Base-by-base conservation (phyloP, 2,113 vertebrate genomes). In the Nibea coibor region DNA sequence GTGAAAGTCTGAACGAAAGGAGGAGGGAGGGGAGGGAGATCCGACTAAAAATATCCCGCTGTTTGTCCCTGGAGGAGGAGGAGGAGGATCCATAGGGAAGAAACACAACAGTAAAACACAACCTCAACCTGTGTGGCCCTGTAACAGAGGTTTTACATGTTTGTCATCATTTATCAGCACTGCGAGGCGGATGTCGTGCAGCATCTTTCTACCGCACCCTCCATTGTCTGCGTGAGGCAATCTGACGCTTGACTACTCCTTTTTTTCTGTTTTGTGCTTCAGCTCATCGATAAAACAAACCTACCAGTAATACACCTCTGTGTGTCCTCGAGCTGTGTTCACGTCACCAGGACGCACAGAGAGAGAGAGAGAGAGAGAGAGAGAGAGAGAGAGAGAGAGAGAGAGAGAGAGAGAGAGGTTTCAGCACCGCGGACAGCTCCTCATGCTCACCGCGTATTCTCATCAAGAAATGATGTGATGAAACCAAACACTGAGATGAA, bases 21-120 rank as follows among this genome's bases (percentile, higher is more conserved):
- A 20, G 63, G 28, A 28, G 26, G 66, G 82, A 31, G n/a, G 58
- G 66, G 17, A 26, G 58, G 69, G 15, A 24, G 62, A 22, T 83
- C 14, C 7, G 71, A n/a, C 93, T 94, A 95, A 93, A 91, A 94
- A 95, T 95, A 95, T 74, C 88, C 59, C 72, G 19, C 64, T 42
- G 70, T 54, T 68, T 26, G 58, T 63, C 69, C 54, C 56, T 15
- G 50, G 11, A 63, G 43, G 19, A 74, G n/a, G 26, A 77, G 54
- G 69, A 35, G 10, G 17, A 58, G 51, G 51, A 48, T 67, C 45
- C 28, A 45, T 1, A 1, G 35, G 8, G 20, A 42, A 71, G 54
- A 76, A 51, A 35, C 43, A 78, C 24, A 64, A 51, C 43, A 79
- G 20, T 26, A n/a, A 54, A 24, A 65, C 7, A 15, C 11, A 76